These are phyloP conservation scores for Synergus laeviventris DNA, from an alignment of 2,888 invertebrate species.

Conservation along the genomic window DNA sequence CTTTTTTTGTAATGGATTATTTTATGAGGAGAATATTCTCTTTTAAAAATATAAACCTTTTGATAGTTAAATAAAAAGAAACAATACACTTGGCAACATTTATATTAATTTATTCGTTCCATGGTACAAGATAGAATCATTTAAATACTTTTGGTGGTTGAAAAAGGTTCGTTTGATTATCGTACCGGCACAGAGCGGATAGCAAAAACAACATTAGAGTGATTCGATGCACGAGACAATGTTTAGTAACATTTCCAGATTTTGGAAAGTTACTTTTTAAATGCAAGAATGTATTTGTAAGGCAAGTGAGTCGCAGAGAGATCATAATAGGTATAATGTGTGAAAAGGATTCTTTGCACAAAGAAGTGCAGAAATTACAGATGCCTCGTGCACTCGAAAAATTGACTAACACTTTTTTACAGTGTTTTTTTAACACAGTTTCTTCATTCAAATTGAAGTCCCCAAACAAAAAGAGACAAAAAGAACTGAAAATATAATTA, in stretches of 20 bases:
- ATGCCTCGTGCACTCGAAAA: conserved; percentile 65
- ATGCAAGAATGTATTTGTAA: conserved; percentile 44
- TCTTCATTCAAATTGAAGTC: background rate
- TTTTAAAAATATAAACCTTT: no score
- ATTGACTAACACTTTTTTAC: conserved; percentile 56
- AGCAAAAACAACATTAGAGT: conserved; percentile 63
- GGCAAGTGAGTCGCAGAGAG: conserved; percentile 52
- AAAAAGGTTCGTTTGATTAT: conserved; percentile 58
- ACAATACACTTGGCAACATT: conserved; percentile 57
- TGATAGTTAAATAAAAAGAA: background rate
- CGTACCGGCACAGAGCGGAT: conserved; percentile 51
- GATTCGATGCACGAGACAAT: conserved; percentile 63
- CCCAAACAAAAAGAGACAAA: background rate
- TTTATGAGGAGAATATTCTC: background rate
- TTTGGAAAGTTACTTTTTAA: conserved; percentile 55
- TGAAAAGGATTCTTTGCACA: conserved; percentile 39
- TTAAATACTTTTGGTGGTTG: conserved; percentile 65
- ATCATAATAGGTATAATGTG: conserved; percentile 46
- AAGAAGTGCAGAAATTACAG: conserved; percentile 47
- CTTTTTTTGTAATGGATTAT: background rate
- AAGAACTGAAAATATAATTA: background rate
- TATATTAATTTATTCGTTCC: conserved; percentile 68
- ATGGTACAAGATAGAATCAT: conserved; percentile 66
- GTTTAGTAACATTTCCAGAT: conserved; percentile 52
- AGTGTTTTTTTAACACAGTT: background rate